phyloP scores from a whole-genome alignment of 1,140 invertebrate genomes.

The Macrosteles quadrilineatus region DNA sequence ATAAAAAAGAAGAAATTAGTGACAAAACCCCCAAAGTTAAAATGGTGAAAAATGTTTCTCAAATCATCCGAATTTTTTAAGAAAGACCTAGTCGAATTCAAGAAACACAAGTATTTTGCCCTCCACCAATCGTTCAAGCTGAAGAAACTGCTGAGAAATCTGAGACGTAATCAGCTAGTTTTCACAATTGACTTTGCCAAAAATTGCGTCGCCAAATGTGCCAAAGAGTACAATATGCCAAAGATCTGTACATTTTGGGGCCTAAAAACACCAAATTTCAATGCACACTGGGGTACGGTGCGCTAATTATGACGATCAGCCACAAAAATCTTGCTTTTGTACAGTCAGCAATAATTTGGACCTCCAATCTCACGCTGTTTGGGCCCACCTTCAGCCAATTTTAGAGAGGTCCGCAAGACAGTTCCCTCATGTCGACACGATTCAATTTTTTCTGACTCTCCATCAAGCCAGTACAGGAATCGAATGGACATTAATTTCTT shows the following conservation, averaged over 20 bases:
- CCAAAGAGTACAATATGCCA: background rate
- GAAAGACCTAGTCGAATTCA: constrained; percentile 4
- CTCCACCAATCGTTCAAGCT: constrained; percentile 18
- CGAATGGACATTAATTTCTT: no score
- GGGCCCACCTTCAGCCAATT: background rate
- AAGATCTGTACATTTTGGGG: no score
- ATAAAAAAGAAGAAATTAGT: constrained; percentile 7
- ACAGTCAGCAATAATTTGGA: background rate
- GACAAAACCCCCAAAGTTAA: constrained; percentile 7
- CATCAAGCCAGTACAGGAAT: no score
- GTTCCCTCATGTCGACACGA: constrained; percentile 7
- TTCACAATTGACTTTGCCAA: constrained; percentile 10
- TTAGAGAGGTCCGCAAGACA: constrained; percentile 8
- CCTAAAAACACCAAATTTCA: background rate
- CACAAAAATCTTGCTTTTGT: constrained; percentile 13
- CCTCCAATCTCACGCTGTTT: constrained; percentile 3
- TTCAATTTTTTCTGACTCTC: background rate
- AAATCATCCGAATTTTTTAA: background rate
- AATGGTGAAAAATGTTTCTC: background rate
- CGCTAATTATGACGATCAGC: background rate
- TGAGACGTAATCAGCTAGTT: constrained; percentile 10
- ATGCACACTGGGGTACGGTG: background rate
- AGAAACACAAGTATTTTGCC: background rate
- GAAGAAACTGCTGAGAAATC: constrained; percentile 14
- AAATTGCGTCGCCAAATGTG: constrained; percentile 4